Base-by-base conservation (phyloP, 2,113 vertebrate genomes). In the Sebastes fasciatus region DNA sequence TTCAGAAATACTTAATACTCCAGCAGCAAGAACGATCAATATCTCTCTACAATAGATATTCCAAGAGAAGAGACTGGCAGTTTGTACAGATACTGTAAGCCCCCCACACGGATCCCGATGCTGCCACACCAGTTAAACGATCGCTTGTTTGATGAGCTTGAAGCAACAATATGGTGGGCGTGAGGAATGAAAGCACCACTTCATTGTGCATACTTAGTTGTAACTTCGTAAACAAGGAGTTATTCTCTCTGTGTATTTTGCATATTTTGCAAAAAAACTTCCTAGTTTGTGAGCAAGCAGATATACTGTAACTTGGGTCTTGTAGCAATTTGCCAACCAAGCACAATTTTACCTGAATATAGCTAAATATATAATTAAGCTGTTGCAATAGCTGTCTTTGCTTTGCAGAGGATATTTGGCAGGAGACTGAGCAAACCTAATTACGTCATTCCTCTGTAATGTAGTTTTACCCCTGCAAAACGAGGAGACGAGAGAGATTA, bases 1-100 rank as follows among this genome's bases (percentile, higher is more conserved):
- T 81, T 87, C 49, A 89, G 74, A 85, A 83, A 83, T 90, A 84
- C 84, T 82, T 80, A 71, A 92, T 81, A 79, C 74, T 74, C 17
- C 67, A 58, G 17, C n/a, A 74, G 61, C 70, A 66, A 54, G 79
- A 78, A 75, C 68, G 77, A 86, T 88, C 88, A 54, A 89, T 92
- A 80, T 74, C 49, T 87, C 73, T 86, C 71, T 68, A 23, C 60
- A 57, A 62, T 69, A 46, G 48, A 66, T 60, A 70, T 40, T 74
- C 54, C 34, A 72, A 52, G 48, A 70, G 62, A 57, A 21, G 71
- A 77, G 9, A 54, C 26, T 40, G 51, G 17, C 17, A 70, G 54
- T 61, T 78, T 52, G 72, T 5, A 0, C 46, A 73, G 81, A 80
- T 61, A 58, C 67, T 5, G 4, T 66, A 21, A 83, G 10, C 43